A percentile compares a stretch with the other conserved stretches of the same genome.
phyloP scores from a whole-genome alignment of 2,113 vertebrate species.

The Vicugna pacos region DNA sequence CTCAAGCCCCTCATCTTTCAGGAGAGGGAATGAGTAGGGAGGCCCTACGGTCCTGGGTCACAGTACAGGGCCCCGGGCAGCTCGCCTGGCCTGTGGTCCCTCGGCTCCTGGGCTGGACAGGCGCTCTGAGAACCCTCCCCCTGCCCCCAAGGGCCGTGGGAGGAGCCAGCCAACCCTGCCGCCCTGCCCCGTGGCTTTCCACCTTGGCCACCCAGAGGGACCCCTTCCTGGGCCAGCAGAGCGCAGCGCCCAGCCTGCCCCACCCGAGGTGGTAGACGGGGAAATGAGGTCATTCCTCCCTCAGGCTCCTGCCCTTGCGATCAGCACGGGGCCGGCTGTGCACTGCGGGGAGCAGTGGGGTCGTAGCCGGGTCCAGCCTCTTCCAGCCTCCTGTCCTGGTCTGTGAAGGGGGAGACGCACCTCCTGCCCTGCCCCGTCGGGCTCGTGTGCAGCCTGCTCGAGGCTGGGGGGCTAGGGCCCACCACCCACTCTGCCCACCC shows the following conservation, averaged over 20 bases:
- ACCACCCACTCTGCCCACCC: no score
- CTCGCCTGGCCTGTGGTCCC: accelerated
- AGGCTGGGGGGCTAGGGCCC: no score
- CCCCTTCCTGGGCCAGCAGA: accelerated
- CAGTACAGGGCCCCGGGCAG: accelerated
- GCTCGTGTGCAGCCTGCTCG: not conserved
- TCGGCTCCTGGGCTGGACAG: not conserved
- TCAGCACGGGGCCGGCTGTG: no score
- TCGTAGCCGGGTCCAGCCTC: no score
- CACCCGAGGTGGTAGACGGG: accelerated
- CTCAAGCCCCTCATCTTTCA: not conserved
- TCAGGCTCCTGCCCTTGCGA: not conserved
- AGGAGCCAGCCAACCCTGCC: accelerated
- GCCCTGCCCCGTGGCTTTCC: not conserved
- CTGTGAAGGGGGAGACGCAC: accelerated
- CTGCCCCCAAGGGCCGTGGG: accelerated
- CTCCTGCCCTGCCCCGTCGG: not conserved
- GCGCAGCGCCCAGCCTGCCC: not conserved
- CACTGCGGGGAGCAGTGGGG: accelerated
- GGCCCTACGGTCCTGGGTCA: accelerated
- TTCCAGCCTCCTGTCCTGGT: not conserved
- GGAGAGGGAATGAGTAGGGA: no score
- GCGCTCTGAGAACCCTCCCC: accelerated
- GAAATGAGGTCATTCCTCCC: accelerated
- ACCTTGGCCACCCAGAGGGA: accelerated